phyloP scores from a whole-genome alignment of 2,888 invertebrate genomes.

The Augiades crinisus region DNA sequence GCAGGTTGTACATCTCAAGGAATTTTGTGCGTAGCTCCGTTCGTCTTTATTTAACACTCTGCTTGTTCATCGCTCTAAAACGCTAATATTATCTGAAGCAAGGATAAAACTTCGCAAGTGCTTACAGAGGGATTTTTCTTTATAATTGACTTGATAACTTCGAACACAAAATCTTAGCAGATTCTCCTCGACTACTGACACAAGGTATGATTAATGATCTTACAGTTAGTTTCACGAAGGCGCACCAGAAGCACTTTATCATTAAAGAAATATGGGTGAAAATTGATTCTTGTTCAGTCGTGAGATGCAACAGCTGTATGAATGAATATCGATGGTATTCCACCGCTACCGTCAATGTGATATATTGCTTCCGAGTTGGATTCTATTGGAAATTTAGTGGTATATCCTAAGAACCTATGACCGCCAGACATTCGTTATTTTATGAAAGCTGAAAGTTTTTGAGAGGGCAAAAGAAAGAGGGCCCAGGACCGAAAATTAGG shows the following conservation, averaged over 20 bases:
- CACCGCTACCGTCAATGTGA: conserved; percentile 15
- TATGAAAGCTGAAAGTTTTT: too few species aligned
- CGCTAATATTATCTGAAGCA: not conserved
- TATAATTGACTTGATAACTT: conserved; percentile 23
- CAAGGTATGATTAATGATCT: conserved; percentile 57
- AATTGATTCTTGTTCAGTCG: not conserved
- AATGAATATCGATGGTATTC: conserved; percentile 22
- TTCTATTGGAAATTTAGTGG: conserved; percentile 14
- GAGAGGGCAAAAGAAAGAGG: too few species aligned
- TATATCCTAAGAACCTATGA: too few species aligned
- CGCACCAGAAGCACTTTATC: not conserved
- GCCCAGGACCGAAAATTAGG: too few species aligned
- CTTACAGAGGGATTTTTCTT: conserved; percentile 22
- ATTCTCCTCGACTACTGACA: conserved; percentile 31
- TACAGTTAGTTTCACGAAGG: conserved; percentile 22
- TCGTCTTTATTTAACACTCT: too few species aligned
- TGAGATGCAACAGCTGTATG: conserved; percentile 10
- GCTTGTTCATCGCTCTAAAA: too few species aligned
- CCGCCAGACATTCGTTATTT: too few species aligned
- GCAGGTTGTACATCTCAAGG: too few species aligned
- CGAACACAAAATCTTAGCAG: conserved; percentile 24
- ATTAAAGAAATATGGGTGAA: not conserved
- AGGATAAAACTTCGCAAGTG: conserved; percentile 15
- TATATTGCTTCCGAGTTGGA: conserved; percentile 18
- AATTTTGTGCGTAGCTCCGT: too few species aligned